phyloP scores from a whole-genome alignment of 2,888 invertebrate species.

The Lepidonotus clava region DNA sequence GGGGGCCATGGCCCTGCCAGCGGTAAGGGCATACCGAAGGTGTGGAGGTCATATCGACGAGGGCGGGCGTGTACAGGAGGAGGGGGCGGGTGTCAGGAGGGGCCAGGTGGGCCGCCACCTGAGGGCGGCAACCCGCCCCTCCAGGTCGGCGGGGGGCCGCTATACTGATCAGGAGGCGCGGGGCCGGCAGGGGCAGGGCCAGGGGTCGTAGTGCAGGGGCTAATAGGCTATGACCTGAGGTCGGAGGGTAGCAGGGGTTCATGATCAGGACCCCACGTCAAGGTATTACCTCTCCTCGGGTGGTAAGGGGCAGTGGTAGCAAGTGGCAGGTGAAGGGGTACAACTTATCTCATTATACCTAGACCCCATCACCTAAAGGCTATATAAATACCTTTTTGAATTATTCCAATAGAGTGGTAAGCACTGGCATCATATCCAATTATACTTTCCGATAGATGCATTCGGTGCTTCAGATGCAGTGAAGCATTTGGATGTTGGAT shows the following conservation, averaged over 20 bases:
- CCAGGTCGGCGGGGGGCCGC: background rate
- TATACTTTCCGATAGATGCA: too few species aligned
- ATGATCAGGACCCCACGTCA: background rate
- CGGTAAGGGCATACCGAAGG: background rate
- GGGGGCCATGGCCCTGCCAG: background rate
- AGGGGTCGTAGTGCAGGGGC: background rate
- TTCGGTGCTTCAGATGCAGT: too few species aligned
- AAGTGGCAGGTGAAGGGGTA: background rate
- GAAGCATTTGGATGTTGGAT: too few species aligned
- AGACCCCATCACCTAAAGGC: too few species aligned
- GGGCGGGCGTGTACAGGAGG: background rate
- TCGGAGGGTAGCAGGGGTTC: background rate
- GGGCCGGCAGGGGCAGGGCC: background rate
- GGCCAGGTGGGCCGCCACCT: background rate
- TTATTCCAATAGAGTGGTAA: too few species aligned
- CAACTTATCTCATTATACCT: too few species aligned
- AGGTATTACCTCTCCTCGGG: background rate
- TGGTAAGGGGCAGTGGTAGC: background rate
- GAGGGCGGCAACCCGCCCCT: background rate
- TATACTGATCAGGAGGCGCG: background rate
- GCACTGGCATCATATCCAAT: too few species aligned
- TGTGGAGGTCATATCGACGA: background rate
- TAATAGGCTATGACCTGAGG: background rate
- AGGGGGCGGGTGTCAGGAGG: background rate
- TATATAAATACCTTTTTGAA: too few species aligned